Percentiles rank a stretch among this genome's conserved stretches.
These are phyloP conservation scores for Penaeus chinensis DNA, from an alignment of 1,140 invertebrate genomes.

Conservation along the genomic window DNA sequence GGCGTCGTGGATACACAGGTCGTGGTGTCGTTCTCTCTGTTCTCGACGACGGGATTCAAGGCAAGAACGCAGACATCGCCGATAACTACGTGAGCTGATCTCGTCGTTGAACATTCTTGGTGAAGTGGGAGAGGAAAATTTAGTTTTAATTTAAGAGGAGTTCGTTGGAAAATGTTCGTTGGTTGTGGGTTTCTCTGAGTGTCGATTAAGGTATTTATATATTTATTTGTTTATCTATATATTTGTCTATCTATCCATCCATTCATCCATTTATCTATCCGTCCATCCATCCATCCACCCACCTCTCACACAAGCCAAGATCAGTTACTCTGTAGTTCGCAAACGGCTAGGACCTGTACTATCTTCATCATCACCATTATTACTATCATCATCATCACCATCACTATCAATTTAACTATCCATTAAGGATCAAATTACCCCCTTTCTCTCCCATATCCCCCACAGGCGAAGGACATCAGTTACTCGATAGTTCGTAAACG, in stretches of 20 bases:
- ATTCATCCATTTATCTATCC: too few species aligned
- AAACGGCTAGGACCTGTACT: background rate
- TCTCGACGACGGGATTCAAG: constrained; percentile 88
- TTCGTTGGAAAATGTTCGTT: too few species aligned
- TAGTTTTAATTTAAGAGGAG: too few species aligned
- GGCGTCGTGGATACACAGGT: constrained; percentile 82
- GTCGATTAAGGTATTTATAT: too few species aligned
- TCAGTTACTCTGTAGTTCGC: too few species aligned
- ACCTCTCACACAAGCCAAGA: too few species aligned
- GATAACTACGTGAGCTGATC: constrained; percentile 81
- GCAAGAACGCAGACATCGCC: constrained; percentile 82
- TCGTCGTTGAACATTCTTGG: constrained; percentile 16
- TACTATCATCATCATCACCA: background rate
- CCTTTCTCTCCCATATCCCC: constrained; percentile 31
- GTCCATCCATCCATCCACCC: too few species aligned
- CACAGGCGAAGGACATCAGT: constrained; percentile 82
- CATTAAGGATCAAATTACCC: background rate
- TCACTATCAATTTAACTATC: background rate
- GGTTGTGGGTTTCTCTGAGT: too few species aligned
- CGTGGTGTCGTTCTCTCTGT: constrained; percentile 82
- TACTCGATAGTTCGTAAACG: too few species aligned
- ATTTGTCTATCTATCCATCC: too few species aligned
- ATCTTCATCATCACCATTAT: background rate
- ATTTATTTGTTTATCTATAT: too few species aligned
- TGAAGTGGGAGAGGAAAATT: background rate